A percentile compares a stretch with the other conserved stretches of the same genome.
These are phyloP conservation scores for Auanema freiburgensis DNA, from an alignment of 2,888 invertebrate genomes.

Conservation along the genomic window DNA sequence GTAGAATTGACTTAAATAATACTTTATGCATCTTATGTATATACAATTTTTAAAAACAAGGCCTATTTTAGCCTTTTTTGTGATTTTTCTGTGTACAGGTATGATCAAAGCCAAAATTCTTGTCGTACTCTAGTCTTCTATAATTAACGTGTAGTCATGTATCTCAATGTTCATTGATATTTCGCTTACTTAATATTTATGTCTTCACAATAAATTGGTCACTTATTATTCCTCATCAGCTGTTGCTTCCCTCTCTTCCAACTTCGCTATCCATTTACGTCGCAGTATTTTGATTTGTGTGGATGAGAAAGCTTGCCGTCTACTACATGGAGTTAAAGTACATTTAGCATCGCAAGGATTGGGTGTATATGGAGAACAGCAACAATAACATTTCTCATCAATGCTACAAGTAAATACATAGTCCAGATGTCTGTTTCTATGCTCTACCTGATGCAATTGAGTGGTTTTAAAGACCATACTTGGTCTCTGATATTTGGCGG, in stretches of 20 bases:
- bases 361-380: constrained; percentile 56
- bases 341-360: constrained; percentile 58
- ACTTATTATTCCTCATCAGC: constrained; percentile 3
- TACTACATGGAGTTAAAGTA: constrained; percentile 44
- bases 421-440: not conserved
- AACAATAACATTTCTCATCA: constrained; percentile 54
- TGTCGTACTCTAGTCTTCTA: no score
- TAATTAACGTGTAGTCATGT: no score
- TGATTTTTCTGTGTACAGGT: constrained; percentile 5
- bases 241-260: constrained; percentile 19
- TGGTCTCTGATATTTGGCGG: constrained; percentile 53
- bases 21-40: no score
- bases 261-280: constrained; percentile 41
- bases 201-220: no score
- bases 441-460: constrained; percentile 55
- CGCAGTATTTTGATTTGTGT: constrained; percentile 47
- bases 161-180: no score
- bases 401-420: constrained; percentile 35
- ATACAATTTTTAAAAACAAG: no score
- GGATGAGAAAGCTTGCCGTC: constrained; percentile 37
- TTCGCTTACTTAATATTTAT: no score
- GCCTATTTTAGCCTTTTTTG: constrained; percentile 1
- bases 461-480: constrained; percentile 53
- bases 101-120: not conserved
- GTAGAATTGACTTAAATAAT: no score